A percentile compares a stretch with the other conserved stretches of the same genome.
Conservation (phyloP, 2,113 vertebrate species). For the Castor canadensis region DNA sequence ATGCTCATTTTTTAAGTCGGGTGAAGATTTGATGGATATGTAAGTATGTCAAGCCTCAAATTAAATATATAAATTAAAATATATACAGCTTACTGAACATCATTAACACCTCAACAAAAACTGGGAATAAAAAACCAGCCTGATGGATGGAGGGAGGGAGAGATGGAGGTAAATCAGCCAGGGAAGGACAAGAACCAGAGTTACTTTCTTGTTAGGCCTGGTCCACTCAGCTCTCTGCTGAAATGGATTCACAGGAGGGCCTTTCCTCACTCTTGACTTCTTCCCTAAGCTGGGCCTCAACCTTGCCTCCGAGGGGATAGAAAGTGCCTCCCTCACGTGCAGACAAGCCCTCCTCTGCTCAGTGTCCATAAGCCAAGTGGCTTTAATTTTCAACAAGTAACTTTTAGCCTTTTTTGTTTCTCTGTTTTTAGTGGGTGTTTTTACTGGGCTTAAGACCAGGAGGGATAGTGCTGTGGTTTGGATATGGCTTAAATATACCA, state of each 20-base stretch:
- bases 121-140: neutral
- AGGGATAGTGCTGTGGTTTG: neutral
- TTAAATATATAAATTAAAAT: neutral
- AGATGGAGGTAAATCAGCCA: accelerated
- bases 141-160: neutral
- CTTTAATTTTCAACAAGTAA: neutral
- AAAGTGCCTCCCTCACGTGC: neutral
- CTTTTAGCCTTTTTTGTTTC: neutral
- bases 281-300: neutral
- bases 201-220: neutral
- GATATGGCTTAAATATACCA: neutral
- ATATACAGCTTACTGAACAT: neutral
- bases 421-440: neutral
- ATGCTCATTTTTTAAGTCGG: neutral
- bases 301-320: neutral
- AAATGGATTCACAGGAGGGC: neutral
- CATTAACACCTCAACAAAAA: neutral
- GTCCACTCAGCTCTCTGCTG: neutral
- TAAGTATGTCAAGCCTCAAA: neutral
- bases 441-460: neutral
- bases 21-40: neutral
- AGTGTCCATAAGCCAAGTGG: neutral
- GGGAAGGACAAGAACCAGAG: neutral
- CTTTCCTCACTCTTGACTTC: neutral
- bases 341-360: neutral